A percentile compares a stretch with the other conserved stretches of the same genome.
Evolutionary conservation across 1,140 invertebrate species (phyloP).

Genomic region (Oryzaephilus surinamensis): DNA sequence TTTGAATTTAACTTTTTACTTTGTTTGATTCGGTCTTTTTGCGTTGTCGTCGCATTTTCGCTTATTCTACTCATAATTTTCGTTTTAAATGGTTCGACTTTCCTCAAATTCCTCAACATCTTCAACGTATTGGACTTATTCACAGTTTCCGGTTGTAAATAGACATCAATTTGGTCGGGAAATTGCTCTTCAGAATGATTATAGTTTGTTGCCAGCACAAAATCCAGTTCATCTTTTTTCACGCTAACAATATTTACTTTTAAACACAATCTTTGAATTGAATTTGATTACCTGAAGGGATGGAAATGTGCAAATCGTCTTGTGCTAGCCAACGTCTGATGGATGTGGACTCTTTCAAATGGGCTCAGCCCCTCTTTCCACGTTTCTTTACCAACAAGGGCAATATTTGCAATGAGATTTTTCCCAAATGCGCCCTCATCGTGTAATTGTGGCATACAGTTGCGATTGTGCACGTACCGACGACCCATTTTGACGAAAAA

Average conservation of each 20-base stretch:
- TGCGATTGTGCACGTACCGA: too few species aligned
- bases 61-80: too few species aligned
- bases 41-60: not conserved
- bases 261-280: not conserved
- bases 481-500: too few species aligned
- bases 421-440: not conserved
- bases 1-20: constrained; percentile 2
- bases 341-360: constrained; percentile 46
- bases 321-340: constrained; percentile 49
- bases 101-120: not conserved
- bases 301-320: constrained; percentile 41
- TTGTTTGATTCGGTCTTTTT: not conserved
- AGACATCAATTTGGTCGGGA: constrained; percentile 45
- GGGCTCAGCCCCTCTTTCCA: constrained; percentile 14
- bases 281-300: constrained; percentile 22
- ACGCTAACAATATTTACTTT: not conserved
- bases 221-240: constrained; percentile 46
- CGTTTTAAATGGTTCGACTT: too few species aligned
- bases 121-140: constrained; percentile 41
- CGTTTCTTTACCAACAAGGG: not conserved
- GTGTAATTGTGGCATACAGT: not conserved
- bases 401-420: too few species aligned
- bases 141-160: constrained; percentile 48
- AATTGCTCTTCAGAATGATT: constrained; percentile 48
- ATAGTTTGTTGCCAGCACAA: constrained; percentile 46